A percentile compares a stretch with the other conserved stretches of the same genome.
Evolutionary conservation across 2,888 invertebrate genomes (phyloP).

Genomic region (Scaptomyza reducta): DNA sequence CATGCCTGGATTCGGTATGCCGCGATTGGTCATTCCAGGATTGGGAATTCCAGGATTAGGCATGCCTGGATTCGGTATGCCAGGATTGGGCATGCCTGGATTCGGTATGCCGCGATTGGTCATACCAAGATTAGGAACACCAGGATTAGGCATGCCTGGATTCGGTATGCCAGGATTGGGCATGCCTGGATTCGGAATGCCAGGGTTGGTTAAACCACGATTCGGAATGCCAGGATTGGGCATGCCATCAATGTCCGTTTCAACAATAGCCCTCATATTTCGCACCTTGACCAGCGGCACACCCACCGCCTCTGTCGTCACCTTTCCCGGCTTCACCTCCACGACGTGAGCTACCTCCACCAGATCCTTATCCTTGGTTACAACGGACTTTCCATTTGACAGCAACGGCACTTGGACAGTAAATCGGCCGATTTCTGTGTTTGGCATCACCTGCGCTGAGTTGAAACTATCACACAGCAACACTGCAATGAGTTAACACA

Average conservation of each 20-base stretch:
- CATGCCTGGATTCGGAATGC: slow-evolving; percentile 34
- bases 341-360: slow-evolving; percentile 60
- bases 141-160: slow-evolving; percentile 19
- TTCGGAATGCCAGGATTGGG: slow-evolving; percentile 32
- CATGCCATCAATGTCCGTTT: slow-evolving; percentile 17
- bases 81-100: slow-evolving; percentile 42
- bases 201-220: slow-evolving; percentile 41
- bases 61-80: slow-evolving; percentile 34
- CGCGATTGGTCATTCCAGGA: slow-evolving; percentile 19
- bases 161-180: slow-evolving; percentile 33
- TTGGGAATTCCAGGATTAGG: slow-evolving; percentile 33
- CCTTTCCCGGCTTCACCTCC: slow-evolving; percentile 54
- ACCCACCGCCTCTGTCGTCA: slow-evolving; percentile 33
- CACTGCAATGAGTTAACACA: slow-evolving; percentile 45
- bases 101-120: slow-evolving; percentile 30
- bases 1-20: slow-evolving; percentile 4
- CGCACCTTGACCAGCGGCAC: slow-evolving; percentile 45
- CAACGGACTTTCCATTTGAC: slow-evolving; percentile 59
- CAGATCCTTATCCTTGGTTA: slow-evolving; percentile 37
- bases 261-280: slow-evolving; percentile 37
- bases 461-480: slow-evolving; percentile 65
- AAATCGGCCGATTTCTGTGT: slow-evolving; percentile 61
- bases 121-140: slow-evolving; percentile 29
- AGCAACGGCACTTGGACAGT: slow-evolving; percentile 67
- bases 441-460: slow-evolving; percentile 74